Evolutionary conservation across 2,797 vertebrate genomes (phyloP), one percentile per base, ranked within the genome.

Genomic region (Tenualosa ilisha): DNA sequence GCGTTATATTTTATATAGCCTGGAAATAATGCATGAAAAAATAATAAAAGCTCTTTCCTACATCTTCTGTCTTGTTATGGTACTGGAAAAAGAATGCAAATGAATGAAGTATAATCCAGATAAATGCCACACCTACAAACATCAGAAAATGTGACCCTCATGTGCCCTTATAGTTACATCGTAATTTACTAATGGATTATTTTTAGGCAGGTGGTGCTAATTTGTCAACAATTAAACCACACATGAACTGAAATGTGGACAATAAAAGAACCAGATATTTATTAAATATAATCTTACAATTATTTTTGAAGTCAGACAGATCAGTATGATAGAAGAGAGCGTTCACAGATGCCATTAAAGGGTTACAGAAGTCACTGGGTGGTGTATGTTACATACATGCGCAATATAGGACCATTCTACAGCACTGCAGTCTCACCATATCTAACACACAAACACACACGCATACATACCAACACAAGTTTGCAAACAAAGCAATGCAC

Each of bases 271-370:
- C 91, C 90, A 93, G 93, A 94, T 94, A 93, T 96, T 95, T 96
- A 96, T 96, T 96, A 94, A 96, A 95, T 96, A 96, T 94, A 93
- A 93, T 94, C 92, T 95, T 92, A 94, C 94, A 96, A 95, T 93
- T 87, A 91, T 90, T 81, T 2, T 93, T 90, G 81, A 91, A 92
- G 91, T 94, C 92, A 90, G 90, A 92, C 89, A 92, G 90, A 95
- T 95, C 90, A 93, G 91, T 91, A 91, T 86, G 88, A 93, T 92
- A 89, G 87, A 93, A 92, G 86, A 91, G 94, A 92, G 89, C 92
- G 88, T 90, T 91, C 93, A 95, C 92, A 93, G 89, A 92, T 86
- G 86, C 88, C 86, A 93, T 93, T 91, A 91, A 88, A 93, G 91
- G 85, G 89, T 94, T 94, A 93, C 92, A 94, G 92, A 94, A 89